Base-by-base conservation (phyloP, 2,888 invertebrate genomes). In the Stenurella melanura region DNA sequence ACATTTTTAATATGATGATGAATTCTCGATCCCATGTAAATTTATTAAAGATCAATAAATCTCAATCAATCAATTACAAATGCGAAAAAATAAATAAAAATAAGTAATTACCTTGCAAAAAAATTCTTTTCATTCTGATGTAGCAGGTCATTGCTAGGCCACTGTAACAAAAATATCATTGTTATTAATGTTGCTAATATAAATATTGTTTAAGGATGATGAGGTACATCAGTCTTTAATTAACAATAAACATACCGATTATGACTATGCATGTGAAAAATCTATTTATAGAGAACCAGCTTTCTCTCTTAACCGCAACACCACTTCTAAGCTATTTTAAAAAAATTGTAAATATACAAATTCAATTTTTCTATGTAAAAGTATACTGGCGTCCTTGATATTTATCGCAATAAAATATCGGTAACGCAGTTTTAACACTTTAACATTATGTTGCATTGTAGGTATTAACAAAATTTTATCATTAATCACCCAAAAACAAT, bases 61-160 rank as follows among this genome's bases (percentile, higher is more conserved):
- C 21, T 26, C 21, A 26, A 4, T 26, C 21, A 26, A 26, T 26
- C 21, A 34, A 34, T 34, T 6, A 7, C 7, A 34, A 34, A 34
- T 34, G 30, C 3, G 3, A 34, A 34, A 34, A 34, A 6, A 9
- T 2, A 34, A 34, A 26, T 26, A 26, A 26, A 26, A 26, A 26
- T 26, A 26, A 26, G n/a, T 17, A 79, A 82, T 82, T 77, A 89
- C 89, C 89, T 87, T 87, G 87, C 81, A 87, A 84, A 83, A 86
- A 85, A 83, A 86, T 84, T 81, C 84, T 87, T 88, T 88, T 89
- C 88, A 89, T 89, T 85, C 88, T 88, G 84, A 86, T 87, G 83
- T 87, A 87, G 86, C 87, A 87, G 85, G 88, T 87, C 89, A 89
- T 89, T 81, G 86, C 88, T 88, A 89, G 85, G 87, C 87, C 87